Evolutionary conservation across 2,113 vertebrate genomes (phyloP), one percentile per base, ranked within the genome.

Genomic region (Microtus montanus): DNA sequence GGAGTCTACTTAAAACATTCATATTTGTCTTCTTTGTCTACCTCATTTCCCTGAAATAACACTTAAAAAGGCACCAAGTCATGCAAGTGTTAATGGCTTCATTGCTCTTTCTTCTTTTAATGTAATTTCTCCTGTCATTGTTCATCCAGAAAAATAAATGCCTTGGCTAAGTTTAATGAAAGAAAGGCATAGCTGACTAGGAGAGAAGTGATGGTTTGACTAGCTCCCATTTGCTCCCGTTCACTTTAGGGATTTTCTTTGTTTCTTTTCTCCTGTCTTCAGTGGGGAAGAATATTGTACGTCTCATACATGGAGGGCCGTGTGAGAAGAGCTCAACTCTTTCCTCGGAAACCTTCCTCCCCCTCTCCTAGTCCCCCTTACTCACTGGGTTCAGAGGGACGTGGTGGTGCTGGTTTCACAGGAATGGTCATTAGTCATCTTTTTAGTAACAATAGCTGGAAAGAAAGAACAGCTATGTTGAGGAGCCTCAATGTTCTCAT

Each of bases 41-140:
- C 44, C 22, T 92, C 52, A 63, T 90, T 1, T 87, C 35, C 3
- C 5, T 13, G 80, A 44, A 7, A 83, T 7, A 77, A 92, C 74
- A 26, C 49, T 95, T 68, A 47, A 75, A 92, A 92, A 70, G 64
- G 95, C 89, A 74, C 9, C 54, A 91, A 85, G 86, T 22, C 47
- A 58, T 41, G 6, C 54, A 89, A 80, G 33, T 49, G 12, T 49
- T 79, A 13, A 73, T 22, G 73, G 68, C 1, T 58, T 86, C 44
- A 38, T 12, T 68, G 73, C 64, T n/a, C 26, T 80, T 49, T 78
- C 13, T 83, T 38, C 44, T 83, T 30, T 78, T 35, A 63, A 35
- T 24, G 54, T 63, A 26, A 74, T 58, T 73, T 78, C 44, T 88
- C 71, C 24, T 52, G 12, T 75, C 9, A 15, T 44, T 87, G 14